Conservation (phyloP, 2,888 invertebrate genomes). For the Mimachlamys varia region DNA sequence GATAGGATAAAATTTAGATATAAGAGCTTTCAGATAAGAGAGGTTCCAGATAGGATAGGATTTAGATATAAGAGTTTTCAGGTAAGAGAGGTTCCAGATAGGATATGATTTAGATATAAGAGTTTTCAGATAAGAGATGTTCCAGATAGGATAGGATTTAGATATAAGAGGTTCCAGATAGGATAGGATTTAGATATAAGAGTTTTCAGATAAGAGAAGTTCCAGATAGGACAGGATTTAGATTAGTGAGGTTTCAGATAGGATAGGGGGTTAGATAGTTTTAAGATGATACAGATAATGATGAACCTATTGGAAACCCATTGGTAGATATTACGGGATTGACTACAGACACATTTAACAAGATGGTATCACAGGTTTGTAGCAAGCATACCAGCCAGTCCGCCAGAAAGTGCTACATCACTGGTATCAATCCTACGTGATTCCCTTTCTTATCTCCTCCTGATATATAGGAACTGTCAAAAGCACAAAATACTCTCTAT, state of each 20-base stretch:
- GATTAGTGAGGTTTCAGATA: no score
- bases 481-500: conserved; percentile 16
- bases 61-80: no score
- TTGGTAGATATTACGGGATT: conserved; percentile 28
- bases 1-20: no score
- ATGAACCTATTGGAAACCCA: background rate
- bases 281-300: conserved; percentile 6
- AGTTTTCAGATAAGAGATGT: background rate
- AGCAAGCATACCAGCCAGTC: background rate
- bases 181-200: no score
- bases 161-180: background rate
- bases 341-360: conserved; percentile 36
- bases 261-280: background rate
- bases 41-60: background rate
- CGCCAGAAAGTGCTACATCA: background rate
- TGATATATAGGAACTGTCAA: conserved; percentile 34
- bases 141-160: background rate
- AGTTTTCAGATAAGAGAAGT: no score
- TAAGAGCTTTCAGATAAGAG: no score
- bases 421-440: background rate
- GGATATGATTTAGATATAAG: background rate
- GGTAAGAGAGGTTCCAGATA: no score
- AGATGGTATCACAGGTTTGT: background rate
- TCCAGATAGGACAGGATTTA: no score
- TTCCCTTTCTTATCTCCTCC: background rate